Base-by-base conservation (phyloP, 30 jellyfish, hydroid and myxozoan genomes). In the Aurelia sp. region DNA sequence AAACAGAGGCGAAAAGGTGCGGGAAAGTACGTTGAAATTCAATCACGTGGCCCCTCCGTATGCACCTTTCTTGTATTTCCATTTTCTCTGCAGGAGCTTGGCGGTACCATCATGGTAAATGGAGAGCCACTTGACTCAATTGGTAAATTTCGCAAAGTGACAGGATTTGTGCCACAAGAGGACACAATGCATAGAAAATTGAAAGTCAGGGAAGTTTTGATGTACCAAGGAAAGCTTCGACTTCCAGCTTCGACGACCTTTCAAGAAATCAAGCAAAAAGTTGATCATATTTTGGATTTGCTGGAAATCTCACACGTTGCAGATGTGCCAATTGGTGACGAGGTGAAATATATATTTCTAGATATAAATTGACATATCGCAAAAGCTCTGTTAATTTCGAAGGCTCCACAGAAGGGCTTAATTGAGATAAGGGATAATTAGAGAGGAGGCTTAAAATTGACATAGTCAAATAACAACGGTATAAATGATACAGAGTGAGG, bases 121-220 rank as follows among this genome's bases (percentile, higher is more conserved):
- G 79, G 79, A 4, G 69, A 74, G 41, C 68, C 75, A 30, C 89
- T 86, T 13, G 78, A 63, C n/a, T 75, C 89, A 7, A 30, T 86
- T n/a, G 41, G 78, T 30, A 75, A 74, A 61, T 86, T 19, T 71
- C 69, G 95, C 17, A 75, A 61, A 52, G 79, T 86, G 40, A 86
- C 95, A 33, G 95, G 95, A 4, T 86, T 86, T 66, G 95, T 86
- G 11, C 96, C 91, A 27, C 97, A 88, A 79, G 91, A 88, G 50
- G 97, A 88, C 52, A 81, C 82, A 35, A 88, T 88, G 97, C 92
- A 88, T 55, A 13, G 89, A 41, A 73, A 71, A 33, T 74, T 88
- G 50, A 79, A 89, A 18, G 97, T 88, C 19, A 73, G 75, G 52
- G 97, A 88, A 51, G 90, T 80, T 30, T 74, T 88, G 27, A 50